Percentiles rank a stretch among this genome's conserved stretches.
Conservation (phyloP, 1,140 invertebrate genomes). For the Brachionus rotundiformis region DNA sequence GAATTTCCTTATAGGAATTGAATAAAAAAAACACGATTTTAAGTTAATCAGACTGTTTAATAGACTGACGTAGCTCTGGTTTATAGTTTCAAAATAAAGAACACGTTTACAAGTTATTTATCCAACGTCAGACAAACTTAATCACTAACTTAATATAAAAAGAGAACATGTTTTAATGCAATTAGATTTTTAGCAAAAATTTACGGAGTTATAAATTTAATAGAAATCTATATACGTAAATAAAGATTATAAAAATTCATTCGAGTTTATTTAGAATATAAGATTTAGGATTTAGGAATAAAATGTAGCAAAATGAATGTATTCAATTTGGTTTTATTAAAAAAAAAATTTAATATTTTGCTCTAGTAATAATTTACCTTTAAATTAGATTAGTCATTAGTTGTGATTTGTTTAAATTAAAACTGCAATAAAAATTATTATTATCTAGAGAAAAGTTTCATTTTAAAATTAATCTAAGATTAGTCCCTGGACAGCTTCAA, state of each 20-base stretch:
- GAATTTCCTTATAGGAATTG: conserved; percentile 2
- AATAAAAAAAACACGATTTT: background rate
- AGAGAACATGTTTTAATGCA: background rate
- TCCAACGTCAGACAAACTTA: background rate
- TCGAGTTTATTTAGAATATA: too few species aligned
- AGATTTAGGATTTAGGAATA: too few species aligned
- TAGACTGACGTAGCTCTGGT: conserved; percentile 3
- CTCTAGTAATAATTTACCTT: too few species aligned
- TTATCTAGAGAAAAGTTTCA: too few species aligned
- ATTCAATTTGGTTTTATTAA: too few species aligned
- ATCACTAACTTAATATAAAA: background rate
- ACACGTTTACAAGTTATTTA: background rate
- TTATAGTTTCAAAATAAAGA: conserved; percentile 1
- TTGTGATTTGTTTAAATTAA: background rate
- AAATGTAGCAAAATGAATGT: too few species aligned
- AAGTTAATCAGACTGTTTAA: conserved; percentile 5
- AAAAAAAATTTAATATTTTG: background rate
- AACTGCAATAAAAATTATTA: too few species aligned
- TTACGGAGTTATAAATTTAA: background rate
- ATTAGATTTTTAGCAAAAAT: background rate
- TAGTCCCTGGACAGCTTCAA: too few species aligned
- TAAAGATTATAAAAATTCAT: too few species aligned
- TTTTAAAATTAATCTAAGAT: too few species aligned
- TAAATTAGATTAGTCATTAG: too few species aligned
- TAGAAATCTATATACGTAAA: background rate